Evolutionary conservation across 2,797 vertebrate genomes (phyloP).

Genomic region (Phoebastria nigripes): DNA sequence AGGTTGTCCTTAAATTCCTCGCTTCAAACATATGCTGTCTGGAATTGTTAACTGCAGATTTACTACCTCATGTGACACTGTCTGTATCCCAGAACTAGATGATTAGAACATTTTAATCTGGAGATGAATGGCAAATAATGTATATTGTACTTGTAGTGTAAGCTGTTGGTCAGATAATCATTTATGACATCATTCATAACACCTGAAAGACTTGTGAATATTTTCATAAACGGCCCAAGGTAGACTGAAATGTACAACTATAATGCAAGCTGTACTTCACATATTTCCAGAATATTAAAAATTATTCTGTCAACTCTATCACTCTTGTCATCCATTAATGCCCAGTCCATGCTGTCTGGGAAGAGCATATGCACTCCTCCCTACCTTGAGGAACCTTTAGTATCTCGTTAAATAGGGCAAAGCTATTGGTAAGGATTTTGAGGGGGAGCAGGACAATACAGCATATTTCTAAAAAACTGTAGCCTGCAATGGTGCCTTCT

Average conservation of each 20-base stretch:
- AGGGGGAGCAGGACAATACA: background rate
- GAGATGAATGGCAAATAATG: background rate
- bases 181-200: background rate
- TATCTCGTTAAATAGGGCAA: background rate
- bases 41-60: background rate
- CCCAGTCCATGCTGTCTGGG: background rate
- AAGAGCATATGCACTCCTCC: background rate
- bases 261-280: background rate
- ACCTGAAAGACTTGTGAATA: background rate
- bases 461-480: background rate
- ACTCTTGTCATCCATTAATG: background rate
- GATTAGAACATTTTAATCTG: background rate
- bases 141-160: background rate
- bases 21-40: background rate
- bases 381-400: background rate
- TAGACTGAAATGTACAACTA: background rate
- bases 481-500: background rate
- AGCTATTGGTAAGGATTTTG: background rate
- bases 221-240: background rate
- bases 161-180: background rate
- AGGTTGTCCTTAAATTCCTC: background rate
- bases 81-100: background rate
- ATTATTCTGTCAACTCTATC: background rate
- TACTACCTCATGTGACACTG: background rate
- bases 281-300: background rate